phyloP scores from a whole-genome alignment of 2,113 vertebrate species.

The Turdus rufiventris region DNA sequence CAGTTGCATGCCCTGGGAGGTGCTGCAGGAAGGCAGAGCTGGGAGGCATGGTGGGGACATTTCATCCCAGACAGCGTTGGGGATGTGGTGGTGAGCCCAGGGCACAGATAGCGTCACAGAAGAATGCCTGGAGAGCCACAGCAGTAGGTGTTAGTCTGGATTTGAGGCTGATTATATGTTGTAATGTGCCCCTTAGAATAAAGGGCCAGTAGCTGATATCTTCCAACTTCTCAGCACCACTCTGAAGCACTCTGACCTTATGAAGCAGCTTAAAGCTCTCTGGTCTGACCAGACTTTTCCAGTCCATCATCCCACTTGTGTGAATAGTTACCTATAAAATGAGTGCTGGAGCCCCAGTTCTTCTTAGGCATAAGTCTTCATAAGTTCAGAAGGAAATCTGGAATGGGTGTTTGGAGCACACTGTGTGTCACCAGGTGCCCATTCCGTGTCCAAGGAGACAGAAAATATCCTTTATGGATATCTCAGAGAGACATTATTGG shows the following conservation, averaged over 20 bases:
- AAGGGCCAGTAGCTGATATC: not conserved
- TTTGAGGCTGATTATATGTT: not conserved
- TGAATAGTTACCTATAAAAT: not conserved
- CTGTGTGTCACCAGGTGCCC: fast-evolving
- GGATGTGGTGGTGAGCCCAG: not conserved
- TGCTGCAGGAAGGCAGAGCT: not conserved
- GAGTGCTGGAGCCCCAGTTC: not conserved
- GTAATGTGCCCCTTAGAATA: not conserved
- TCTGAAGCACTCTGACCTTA: not conserved
- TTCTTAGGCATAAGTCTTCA: not conserved
- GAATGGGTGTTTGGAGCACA: not conserved
- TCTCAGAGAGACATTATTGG: fast-evolving
- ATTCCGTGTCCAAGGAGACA: not conserved
- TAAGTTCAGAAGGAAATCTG: not conserved
- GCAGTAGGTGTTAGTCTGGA: not conserved
- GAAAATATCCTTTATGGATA: not conserved
- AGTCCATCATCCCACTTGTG: not conserved
- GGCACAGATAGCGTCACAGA: not conserved
- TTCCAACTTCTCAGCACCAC: not conserved
- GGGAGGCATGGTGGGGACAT: fast-evolving
- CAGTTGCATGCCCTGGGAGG: fast-evolving
- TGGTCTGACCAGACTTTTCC: not conserved
- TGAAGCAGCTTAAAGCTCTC: not conserved
- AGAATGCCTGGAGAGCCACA: not conserved
- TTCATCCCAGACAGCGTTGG: fast-evolving